Evolutionary conservation across 2,113 vertebrate species (phyloP).

Genomic region (Isurus oxyrinchus): DNA sequence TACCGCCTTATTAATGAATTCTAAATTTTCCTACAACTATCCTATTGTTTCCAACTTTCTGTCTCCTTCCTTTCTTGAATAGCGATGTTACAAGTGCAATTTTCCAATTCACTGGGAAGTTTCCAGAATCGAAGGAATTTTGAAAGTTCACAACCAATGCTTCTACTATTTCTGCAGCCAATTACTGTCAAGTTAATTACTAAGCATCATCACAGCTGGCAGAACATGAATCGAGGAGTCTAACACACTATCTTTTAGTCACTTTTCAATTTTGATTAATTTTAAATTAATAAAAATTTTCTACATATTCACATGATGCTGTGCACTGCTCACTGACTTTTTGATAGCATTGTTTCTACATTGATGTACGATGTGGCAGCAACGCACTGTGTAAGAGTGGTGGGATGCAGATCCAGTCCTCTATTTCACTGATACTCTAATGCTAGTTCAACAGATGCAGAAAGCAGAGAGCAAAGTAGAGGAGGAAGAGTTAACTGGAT

Average conservation of each 20-base stretch:
- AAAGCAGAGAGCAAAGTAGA: not conserved
- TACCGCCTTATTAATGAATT: too few species aligned
- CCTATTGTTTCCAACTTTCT: too few species aligned
- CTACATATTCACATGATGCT: not conserved
- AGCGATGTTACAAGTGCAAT: too few species aligned
- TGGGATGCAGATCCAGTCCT: not conserved
- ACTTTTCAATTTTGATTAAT: not conserved
- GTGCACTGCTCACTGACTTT: not conserved
- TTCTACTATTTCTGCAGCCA: too few species aligned
- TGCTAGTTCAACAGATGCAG: not conserved
- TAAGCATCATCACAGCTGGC: not conserved
- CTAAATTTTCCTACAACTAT: too few species aligned
- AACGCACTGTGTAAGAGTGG: not conserved
- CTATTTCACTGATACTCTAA: not conserved
- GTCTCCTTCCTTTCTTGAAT: too few species aligned
- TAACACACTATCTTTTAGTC: too few species aligned
- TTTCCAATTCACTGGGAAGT: too few species aligned
- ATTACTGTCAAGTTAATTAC: not conserved
- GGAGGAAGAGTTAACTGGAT: not conserved
- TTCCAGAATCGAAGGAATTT: too few species aligned
- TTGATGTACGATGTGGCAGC: not conserved
- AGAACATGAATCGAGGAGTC: not conserved
- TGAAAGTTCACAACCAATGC: too few species aligned
- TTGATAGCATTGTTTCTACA: not conserved
- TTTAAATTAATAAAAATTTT: not conserved